These are phyloP conservation scores for Gryllus longicercus DNA, from an alignment of 2,888 invertebrate genomes.

Conservation along the genomic window DNA sequence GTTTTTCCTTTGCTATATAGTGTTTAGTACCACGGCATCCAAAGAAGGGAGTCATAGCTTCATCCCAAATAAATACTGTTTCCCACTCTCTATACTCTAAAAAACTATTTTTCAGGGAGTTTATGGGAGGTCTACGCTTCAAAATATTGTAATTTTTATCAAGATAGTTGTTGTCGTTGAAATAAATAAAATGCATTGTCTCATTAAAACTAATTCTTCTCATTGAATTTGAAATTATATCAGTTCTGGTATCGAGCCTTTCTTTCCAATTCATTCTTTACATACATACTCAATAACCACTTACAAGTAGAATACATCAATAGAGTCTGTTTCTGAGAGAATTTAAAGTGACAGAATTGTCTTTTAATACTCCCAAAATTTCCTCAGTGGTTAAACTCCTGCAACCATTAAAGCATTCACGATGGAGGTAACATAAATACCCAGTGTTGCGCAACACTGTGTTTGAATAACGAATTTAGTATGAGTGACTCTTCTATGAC, in stretches of 20 bases:
- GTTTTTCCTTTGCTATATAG: not conserved
- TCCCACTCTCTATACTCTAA: slow-evolving; percentile 10
- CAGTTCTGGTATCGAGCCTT: not conserved
- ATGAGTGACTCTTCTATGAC: too few species aligned
- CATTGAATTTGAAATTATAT: not conserved
- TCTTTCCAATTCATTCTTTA: not conserved
- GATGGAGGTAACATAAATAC: not conserved
- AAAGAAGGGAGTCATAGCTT: slow-evolving; percentile 29
- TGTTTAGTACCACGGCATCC: slow-evolving; percentile 36
- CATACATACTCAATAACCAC: not conserved
- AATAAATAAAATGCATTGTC: not conserved
- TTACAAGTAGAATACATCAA: not conserved
- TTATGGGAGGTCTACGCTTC: not conserved
- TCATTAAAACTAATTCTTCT: too few species aligned
- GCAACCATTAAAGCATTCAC: not conserved
- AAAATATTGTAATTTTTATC: not conserved
- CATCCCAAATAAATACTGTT: slow-evolving; percentile 29
- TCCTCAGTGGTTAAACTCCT: not conserved
- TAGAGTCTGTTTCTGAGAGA: not conserved
- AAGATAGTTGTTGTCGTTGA: not conserved
- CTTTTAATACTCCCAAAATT: not conserved
- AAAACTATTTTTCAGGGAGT: not conserved
- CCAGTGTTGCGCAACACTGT: not conserved
- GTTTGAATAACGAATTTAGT: too few species aligned
- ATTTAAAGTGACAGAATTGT: not conserved